Conservation (phyloP, 2,888 invertebrate species). For the Macropis europaea region DNA sequence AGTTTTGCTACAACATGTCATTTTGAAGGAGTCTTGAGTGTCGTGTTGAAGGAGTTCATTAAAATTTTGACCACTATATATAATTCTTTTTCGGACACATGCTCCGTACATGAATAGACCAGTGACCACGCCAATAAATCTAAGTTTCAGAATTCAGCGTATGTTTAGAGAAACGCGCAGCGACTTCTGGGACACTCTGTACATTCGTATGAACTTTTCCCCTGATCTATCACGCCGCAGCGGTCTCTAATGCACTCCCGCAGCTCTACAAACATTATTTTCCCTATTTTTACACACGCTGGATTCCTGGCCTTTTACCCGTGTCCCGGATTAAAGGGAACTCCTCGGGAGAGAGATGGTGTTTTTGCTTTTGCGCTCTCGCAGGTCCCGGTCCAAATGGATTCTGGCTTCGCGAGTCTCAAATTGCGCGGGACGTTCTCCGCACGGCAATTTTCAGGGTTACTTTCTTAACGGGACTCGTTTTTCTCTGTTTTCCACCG, state of each 20-base stretch:
- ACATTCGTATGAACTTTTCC: conserved; percentile 3
- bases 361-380: background rate
- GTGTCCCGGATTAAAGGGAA: background rate
- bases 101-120: no score
- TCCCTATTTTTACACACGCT: background rate
- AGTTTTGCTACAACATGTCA: no score
- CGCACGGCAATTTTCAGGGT: background rate
- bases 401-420: background rate
- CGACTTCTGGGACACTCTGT: no score
- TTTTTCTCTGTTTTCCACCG: no score
- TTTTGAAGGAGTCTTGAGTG: no score
- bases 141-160: no score
- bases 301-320: background rate
- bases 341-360: background rate
- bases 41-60: no score
- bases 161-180: no score
- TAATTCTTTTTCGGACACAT: no score
- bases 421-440: background rate
- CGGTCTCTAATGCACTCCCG: background rate
- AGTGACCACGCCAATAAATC: no score
- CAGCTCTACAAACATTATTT: background rate
- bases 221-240: conserved; percentile 5
- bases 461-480: no score
- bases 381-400: background rate
- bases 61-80: no score